phyloP scores from a whole-genome alignment of 2,888 invertebrate genomes.

The Troides aeacus region DNA sequence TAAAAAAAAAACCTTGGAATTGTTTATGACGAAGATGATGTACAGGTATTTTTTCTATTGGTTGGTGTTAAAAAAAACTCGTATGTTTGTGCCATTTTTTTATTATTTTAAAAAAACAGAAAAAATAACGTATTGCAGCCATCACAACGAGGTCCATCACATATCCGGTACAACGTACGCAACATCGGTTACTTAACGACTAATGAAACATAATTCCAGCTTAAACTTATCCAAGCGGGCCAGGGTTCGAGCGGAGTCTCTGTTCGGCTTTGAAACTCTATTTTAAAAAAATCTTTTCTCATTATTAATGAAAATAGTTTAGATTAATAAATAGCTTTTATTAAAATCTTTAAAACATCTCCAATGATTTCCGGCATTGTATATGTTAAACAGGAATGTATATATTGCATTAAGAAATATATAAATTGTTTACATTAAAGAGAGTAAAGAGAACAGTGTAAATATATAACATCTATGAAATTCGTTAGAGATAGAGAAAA shows the following conservation, averaged over 20 bases:
- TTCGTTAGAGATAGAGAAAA: neutral
- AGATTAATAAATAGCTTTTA: no score
- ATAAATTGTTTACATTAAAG: neutral
- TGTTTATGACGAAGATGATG: no score
- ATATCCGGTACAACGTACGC: constrained; percentile 31
- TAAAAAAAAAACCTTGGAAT: no score
- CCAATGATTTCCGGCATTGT: neutral
- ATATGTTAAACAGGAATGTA: constrained; percentile 16
- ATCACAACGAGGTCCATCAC: constrained; percentile 48
- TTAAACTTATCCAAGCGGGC: neutral
- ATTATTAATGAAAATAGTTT: no score
- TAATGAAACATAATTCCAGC: constrained; percentile 22
- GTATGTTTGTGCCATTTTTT: constrained; percentile 65
- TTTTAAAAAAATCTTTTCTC: no score
- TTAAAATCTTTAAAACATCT: neutral
- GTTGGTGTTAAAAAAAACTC: no score
- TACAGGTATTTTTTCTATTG: no score
- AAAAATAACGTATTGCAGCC: constrained; percentile 62
- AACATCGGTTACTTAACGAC: constrained; percentile 14
- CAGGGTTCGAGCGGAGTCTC: neutral
- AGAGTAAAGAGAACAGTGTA: constrained; percentile 1
- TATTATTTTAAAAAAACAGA: constrained; percentile 52
- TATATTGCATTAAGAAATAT: constrained; percentile 8
- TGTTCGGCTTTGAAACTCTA: no score
- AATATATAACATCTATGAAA: neutral